A percentile compares a stretch with the other conserved stretches of the same genome.
phyloP scores from a whole-genome alignment of 1,140 invertebrate species.

The Coboldia fuscipes region DNA sequence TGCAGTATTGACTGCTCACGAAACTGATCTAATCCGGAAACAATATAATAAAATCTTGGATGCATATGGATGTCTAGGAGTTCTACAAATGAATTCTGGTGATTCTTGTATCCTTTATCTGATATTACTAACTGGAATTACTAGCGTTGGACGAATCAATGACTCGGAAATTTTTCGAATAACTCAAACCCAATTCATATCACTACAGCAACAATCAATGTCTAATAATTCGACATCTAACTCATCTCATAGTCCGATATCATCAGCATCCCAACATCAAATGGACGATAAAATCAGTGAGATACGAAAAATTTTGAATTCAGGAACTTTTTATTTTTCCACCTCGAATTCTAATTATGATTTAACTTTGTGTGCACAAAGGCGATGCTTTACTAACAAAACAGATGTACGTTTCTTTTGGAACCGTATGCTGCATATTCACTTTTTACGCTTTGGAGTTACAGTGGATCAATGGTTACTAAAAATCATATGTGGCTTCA shows the following conservation, averaged over 20 bases:
- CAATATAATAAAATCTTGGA: conserved; percentile 76
- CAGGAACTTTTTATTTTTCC: conserved; percentile 92
- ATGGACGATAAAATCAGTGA: conserved; percentile 60
- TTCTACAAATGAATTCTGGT: conserved; percentile 66
- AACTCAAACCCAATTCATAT: conserved; percentile 75
- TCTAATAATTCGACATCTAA: too few species aligned
- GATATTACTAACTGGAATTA: conserved; percentile 82
- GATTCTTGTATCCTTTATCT: conserved; percentile 67
- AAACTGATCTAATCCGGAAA: conserved; percentile 70
- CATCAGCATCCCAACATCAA: too few species aligned
- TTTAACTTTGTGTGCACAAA: conserved; percentile 82
- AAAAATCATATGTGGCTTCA: conserved; percentile 86
- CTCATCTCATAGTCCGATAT: too few species aligned
- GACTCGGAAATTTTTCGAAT: conserved; percentile 88
- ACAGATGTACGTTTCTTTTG: conserved; percentile 95
- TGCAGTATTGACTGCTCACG: conserved; percentile 54
- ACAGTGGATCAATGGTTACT: conserved; percentile 74
- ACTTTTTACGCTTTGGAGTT: conserved; percentile 74
- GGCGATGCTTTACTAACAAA: conserved; percentile 45
- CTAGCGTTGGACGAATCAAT: conserved; percentile 82
- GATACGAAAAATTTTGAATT: conserved; percentile 71
- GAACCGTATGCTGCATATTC: conserved; percentile 87
- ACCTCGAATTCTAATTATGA: conserved; percentile 35
- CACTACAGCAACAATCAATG: conserved; percentile 47
- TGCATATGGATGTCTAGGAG: conserved; percentile 82